These are phyloP conservation scores for Sphaerodactylus townsendi DNA, from an alignment of 2,113 vertebrate species.

Conservation along the genomic window DNA sequence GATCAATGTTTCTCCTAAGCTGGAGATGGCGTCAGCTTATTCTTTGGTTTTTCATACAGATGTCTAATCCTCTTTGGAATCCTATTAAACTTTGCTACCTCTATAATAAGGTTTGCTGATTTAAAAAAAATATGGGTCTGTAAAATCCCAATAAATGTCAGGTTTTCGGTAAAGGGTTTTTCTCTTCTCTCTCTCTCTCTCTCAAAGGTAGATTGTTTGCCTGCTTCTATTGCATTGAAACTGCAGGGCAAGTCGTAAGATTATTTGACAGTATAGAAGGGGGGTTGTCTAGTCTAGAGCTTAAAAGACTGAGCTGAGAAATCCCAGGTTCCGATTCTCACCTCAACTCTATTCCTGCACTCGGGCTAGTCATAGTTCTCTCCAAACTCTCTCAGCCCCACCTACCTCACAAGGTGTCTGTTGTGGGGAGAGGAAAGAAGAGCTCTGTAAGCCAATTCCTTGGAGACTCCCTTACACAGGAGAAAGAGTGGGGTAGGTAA, in stretches of 20 bases:
- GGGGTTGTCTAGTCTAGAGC: neutral
- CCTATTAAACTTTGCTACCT: slow-evolving; percentile 51
- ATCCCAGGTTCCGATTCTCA: neutral
- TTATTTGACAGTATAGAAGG: neutral
- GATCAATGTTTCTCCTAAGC: slow-evolving; percentile 29
- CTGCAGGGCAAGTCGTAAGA: neutral
- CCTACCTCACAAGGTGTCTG: too few species aligned
- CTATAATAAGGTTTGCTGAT: slow-evolving; percentile 47
- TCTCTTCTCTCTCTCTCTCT: slow-evolving; percentile 38
- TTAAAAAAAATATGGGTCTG: slow-evolving; percentile 62
- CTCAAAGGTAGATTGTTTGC: slow-evolving; percentile 39
- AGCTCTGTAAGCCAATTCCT: too few species aligned
- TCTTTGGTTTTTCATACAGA: slow-evolving; percentile 50
- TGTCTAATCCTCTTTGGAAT: slow-evolving; percentile 43
- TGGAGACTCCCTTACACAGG: too few species aligned
- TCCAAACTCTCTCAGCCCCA: too few species aligned
- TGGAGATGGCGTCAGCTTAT: slow-evolving; percentile 25
- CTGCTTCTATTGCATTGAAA: slow-evolving; percentile 53
- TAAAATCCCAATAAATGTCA: slow-evolving; percentile 64
- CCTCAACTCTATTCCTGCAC: too few species aligned
- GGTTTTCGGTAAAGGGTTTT: slow-evolving; percentile 37
- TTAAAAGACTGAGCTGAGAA: neutral
- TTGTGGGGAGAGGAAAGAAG: too few species aligned
- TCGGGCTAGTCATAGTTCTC: too few species aligned
- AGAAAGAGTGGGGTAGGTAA: too few species aligned